Percentiles rank a stretch among this genome's conserved stretches.
Evolutionary conservation across 2,888 invertebrate genomes (phyloP).

Genomic region (Ceriagrion tenellum): DNA sequence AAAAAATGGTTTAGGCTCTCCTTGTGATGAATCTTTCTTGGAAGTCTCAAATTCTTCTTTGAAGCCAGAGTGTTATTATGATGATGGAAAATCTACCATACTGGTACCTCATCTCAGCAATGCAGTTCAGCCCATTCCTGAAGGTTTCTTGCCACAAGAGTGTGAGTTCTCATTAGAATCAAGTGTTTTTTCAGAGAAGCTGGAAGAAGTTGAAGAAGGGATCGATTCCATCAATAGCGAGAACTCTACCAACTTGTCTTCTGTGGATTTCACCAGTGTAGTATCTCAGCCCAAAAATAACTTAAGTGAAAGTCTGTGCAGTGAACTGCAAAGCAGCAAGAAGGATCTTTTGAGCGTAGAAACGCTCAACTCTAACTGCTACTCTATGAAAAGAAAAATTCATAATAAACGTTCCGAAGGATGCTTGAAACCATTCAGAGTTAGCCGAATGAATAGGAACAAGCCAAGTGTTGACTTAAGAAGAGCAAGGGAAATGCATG

Average conservation of each 20-base stretch:
- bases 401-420: slow-evolving; percentile 48
- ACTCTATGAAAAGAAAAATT: slow-evolving; percentile 34
- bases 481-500: not conserved
- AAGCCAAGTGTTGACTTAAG: slow-evolving; percentile 40
- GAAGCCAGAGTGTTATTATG: not conserved
- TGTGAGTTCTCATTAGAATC: not conserved
- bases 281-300: not conserved
- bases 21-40: not conserved
- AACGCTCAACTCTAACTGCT: not conserved
- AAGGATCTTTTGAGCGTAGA: not conserved
- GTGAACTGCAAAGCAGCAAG: not conserved
- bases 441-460: slow-evolving; percentile 21
- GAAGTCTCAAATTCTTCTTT: not conserved
- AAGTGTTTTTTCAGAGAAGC: not conserved
- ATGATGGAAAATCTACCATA: not conserved
- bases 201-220: not conserved
- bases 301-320: not conserved
- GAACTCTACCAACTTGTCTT: not conserved
- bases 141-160: not conserved
- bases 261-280: not conserved
- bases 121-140: not conserved
- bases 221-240: not conserved
- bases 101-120: not conserved
- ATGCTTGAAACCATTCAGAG: slow-evolving; percentile 29
- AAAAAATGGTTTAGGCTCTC: not conserved